Evolutionary conservation across 2,797 vertebrate genomes (phyloP), one percentile per base, ranked within the genome.

Genomic region (Manis javanica): DNA sequence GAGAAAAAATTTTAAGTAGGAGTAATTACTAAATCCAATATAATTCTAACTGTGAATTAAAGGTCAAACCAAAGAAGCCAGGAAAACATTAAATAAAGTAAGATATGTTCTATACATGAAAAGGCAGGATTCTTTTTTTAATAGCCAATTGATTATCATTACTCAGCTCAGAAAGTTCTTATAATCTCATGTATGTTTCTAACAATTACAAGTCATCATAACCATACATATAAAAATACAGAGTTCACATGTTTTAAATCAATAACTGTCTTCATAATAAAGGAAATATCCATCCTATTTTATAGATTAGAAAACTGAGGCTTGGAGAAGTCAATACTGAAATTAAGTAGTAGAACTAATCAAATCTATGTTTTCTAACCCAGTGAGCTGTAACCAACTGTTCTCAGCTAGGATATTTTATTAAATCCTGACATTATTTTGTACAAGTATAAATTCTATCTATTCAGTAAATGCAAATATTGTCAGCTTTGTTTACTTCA

Each of bases 371-470:
- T 69, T n/a, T 74, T 87, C 49, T 63, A 95, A 72, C 26, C 72
- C 7, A 78, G 0, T 64, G 23, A 81, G 55, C 16, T 13, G 8
- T 61, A 91, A 87, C 1, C 34, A 4, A 83, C 23, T 91, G 5
- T 46, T 15, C 2, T 83, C 7, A 53, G 9, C 3, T 66, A 79
- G 39, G 1, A 82, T 29, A 49, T 39, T 90, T 94, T 66, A 49
- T 61, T 94, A 71, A 92, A 69, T 69, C 72, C 14, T 86, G 6
- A 13, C 29, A 59, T 84, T 93, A 78, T 94, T 93, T 94, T 69
- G 2, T 21, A 63, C 1, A 90, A 94, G 55, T 37, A 81, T 49
- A 82, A 87, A 91, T 31, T 91, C 2, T 61, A 49, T 18, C 42
- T 79, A 69, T 75, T 78, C 42, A 64, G 15, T 74, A 64, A 51